phyloP scores from a whole-genome alignment of 2,888 invertebrate genomes.

The Gisinianus flammeolus region DNA sequence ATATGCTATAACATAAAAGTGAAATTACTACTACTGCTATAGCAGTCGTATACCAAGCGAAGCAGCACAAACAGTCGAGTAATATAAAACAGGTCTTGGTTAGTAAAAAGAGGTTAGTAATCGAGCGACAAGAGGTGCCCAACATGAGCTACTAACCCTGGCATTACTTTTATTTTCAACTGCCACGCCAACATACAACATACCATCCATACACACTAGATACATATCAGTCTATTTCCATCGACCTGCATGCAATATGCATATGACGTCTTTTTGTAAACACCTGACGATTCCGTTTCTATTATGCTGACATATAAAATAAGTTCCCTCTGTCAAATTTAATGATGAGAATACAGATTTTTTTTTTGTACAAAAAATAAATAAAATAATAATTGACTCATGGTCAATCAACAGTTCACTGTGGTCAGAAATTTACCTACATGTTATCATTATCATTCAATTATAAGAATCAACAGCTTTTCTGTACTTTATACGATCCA shows the following conservation, averaged over 20 bases:
- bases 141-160: slow-evolving; percentile 58
- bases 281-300: not conserved
- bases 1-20: slow-evolving; percentile 10
- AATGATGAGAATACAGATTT: not conserved
- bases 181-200: not conserved
- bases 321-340: not conserved
- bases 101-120: not conserved
- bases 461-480: not conserved
- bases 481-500: not conserved
- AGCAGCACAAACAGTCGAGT: too few species aligned
- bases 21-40: too few species aligned
- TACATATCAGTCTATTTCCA: not conserved
- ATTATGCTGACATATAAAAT: not conserved
- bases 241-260: not conserved
- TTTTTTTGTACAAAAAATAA: too few species aligned
- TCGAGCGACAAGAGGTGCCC: slow-evolving; percentile 52
- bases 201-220: not conserved
- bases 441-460: not conserved
- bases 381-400: not conserved
- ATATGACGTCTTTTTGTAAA: not conserved
- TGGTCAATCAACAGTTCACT: not conserved
- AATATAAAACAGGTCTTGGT: slow-evolving; percentile 31
- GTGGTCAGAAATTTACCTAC: not conserved
- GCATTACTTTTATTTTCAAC: slow-evolving; percentile 47
- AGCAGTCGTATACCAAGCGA: too few species aligned